Conservation (phyloP, 2,113 vertebrate genomes). For the Psilopogon haemacephalus region DNA sequence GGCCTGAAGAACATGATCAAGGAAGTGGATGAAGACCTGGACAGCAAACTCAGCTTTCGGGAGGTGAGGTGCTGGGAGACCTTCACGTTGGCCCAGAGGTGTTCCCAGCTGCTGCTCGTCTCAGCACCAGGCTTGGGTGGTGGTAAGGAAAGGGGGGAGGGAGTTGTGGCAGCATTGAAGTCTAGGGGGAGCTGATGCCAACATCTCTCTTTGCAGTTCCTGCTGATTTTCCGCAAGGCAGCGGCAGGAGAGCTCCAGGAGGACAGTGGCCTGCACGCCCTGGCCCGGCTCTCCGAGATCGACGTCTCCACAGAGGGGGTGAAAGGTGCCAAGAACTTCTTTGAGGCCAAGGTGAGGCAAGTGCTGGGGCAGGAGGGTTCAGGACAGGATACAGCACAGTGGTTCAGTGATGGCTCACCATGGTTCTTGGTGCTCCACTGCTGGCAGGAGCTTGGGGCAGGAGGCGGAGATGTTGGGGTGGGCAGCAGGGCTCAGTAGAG, state of each 20-base stretch:
- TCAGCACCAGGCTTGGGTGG: fast-evolving
- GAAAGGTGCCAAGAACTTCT: conserved; percentile 94
- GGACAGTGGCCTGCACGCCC: conserved; percentile 86
- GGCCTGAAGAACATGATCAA: conserved; percentile 98
- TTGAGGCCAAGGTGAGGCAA: conserved; percentile 91
- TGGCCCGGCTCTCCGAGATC: conserved; percentile 92
- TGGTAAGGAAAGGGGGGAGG: neutral
- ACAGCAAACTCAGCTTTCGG: conserved; percentile 92
- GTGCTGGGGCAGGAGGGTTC: too few relatives aligned
- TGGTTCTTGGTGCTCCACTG: too few relatives aligned
- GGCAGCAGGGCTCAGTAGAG: too few relatives aligned
- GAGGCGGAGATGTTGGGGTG: neutral
- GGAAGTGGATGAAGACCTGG: conserved; percentile 94
- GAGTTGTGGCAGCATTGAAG: neutral
- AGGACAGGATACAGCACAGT: fast-evolving
- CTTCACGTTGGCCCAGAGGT: fast-evolving
- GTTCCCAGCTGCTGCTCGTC: fast-evolving
- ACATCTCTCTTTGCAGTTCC: conserved; percentile 77
- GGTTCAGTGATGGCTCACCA: too few relatives aligned
- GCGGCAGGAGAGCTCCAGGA: conserved; percentile 90
- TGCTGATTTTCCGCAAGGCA: conserved; percentile 94
- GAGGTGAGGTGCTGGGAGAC: conserved; percentile 77
- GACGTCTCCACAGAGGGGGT: conserved; percentile 93
- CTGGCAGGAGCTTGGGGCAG: neutral
- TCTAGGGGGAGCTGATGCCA: neutral